phyloP scores from a whole-genome alignment of 1,140 invertebrate species.

The Apis laboriosa region DNA sequence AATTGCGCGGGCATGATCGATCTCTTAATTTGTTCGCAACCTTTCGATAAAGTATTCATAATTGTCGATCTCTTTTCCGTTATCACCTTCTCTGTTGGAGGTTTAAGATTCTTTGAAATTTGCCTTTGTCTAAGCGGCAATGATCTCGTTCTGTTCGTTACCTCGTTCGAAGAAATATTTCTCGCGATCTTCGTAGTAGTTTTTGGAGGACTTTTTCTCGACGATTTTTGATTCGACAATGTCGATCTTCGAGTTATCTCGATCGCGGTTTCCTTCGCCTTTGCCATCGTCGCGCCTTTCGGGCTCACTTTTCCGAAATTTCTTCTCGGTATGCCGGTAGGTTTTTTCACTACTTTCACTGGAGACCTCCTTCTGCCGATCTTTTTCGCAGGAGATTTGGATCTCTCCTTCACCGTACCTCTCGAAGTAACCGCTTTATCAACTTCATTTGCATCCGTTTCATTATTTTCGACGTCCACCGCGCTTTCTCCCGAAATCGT shows the following conservation, averaged over 20 bases:
- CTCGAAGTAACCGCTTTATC: neutral
- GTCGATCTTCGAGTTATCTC: constrained; percentile 46
- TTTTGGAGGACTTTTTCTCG: neutral
- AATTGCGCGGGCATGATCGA: neutral
- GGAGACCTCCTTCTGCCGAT: constrained; percentile 72
- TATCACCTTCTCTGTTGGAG: neutral
- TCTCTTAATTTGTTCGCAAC: constrained; percentile 36
- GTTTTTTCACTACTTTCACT: constrained; percentile 70
- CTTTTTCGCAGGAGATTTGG: constrained; percentile 76
- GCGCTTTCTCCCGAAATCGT: constrained; percentile 16
- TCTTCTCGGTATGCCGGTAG: constrained; percentile 49
- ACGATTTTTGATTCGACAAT: neutral
- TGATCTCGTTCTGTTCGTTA: neutral
- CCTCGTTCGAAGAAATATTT: neutral
- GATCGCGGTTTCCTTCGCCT: constrained; percentile 48
- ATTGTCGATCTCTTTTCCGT: constrained; percentile 37
- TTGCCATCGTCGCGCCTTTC: constrained; percentile 37
- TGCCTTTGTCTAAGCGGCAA: neutral
- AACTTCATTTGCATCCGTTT: constrained; percentile 16
- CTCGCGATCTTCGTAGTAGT: neutral
- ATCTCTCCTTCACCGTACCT: constrained; percentile 58
- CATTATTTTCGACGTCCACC: neutral
- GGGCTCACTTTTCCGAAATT: constrained; percentile 41
- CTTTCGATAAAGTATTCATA: constrained; percentile 25
- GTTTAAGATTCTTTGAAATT: neutral